Conservation (phyloP, 2,113 vertebrate species). For the Pterophyllum scalare region DNA sequence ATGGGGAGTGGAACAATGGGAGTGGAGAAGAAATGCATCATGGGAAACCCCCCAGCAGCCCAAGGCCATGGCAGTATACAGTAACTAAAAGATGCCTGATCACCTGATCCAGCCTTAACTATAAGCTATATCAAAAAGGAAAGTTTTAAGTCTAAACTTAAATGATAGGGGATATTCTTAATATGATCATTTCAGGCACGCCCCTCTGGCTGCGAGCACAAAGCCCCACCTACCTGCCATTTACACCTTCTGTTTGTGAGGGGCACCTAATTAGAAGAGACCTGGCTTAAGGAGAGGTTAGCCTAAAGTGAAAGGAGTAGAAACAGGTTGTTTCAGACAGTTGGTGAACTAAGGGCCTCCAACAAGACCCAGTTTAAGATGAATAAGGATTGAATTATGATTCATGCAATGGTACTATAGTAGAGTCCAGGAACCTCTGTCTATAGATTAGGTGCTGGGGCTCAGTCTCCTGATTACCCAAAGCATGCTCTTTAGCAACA, state of each 20-base stretch:
- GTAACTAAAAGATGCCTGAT: too few relatives aligned
- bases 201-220: background rate
- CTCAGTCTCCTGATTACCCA: background rate
- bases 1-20: too few relatives aligned
- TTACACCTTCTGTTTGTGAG: background rate
- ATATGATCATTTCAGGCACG: background rate
- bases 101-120: too few relatives aligned
- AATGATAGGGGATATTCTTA: background rate
- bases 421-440: background rate
- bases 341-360: background rate
- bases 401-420: background rate
- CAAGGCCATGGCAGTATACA: too few relatives aligned
- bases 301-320: background rate
- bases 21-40: too few relatives aligned
- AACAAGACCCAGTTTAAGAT: conserved; percentile 4
- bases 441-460: too few relatives aligned
- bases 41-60: too few relatives aligned
- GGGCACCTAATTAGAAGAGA: background rate
- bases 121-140: too few relatives aligned
- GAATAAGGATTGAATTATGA: background rate
- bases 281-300: background rate
- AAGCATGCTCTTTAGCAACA: background rate
- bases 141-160: too few relatives aligned
- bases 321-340: background rate
- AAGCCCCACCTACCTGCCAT: background rate